Base-by-base conservation (phyloP, 1,140 invertebrate genomes). In the Ostrea edulis region DNA sequence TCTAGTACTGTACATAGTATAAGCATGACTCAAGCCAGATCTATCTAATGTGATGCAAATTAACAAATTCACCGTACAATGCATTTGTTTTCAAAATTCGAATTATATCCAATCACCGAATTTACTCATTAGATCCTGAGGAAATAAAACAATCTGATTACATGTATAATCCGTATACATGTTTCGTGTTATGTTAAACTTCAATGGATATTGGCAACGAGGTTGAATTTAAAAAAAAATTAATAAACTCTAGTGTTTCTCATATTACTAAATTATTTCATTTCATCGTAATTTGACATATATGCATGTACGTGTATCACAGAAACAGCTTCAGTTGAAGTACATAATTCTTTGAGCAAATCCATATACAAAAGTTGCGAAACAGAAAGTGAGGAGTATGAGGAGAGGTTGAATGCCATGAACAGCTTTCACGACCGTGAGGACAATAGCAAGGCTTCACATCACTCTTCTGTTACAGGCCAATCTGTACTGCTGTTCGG, bases 281-380 rank as follows among this genome's bases (percentile, higher is more conserved):
- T 54, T 52, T n/a, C 82, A 83, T 53, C 51, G n/a, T 62, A 62
- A 62, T 62, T 62, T n/a, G n/a, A 62, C 5, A 44, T 44, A 44
- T 62, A 44, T 14, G n/a, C 5, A 44, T 44, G 5, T 62, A 44
- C n/a, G n/a, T n/a, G 29, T 77, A 77, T 77, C 68, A 77, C 68
- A 77, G 68, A 35, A 62, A 77, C 29, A 77, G 68, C 68, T 35
- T 77, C 68, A 25, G 29, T 29, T 25, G 25, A 77, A 77, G 68
- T 77, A 14, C 25, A 77, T 35, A 77, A 77, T 77, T 77, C 68
- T 14, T 17, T 12, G 25, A 35, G 68, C 12, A 9, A 77, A 12
- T 77, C 14, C 25, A 62, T 62, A 62, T 20, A 62, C 14, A 5
- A 62, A 62, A 62, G n/a, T 7, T 17, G 0, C 1, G n/a, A 77